phyloP scores from a whole-genome alignment of 2,888 invertebrate genomes.

The Campoplex nolae region DNA sequence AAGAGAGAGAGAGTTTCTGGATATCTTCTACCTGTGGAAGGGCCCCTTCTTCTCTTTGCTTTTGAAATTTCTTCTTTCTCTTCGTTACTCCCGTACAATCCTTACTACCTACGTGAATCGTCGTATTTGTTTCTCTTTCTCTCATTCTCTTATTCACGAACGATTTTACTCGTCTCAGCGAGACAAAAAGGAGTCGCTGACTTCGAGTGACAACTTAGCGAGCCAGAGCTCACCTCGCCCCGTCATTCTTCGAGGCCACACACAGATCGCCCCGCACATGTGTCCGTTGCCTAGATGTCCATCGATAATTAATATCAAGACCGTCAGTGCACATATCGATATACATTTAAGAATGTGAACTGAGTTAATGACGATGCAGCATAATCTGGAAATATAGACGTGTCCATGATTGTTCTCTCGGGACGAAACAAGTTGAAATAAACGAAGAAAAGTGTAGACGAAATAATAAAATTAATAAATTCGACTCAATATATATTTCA shows the following conservation, averaged over 20 bases:
- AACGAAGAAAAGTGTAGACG: not conserved
- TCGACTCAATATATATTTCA: not conserved
- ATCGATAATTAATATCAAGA: conserved; percentile 67
- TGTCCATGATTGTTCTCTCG: conserved; percentile 7
- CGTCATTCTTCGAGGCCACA: conserved; percentile 75
- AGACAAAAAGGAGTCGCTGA: conserved; percentile 82
- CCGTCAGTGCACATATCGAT: conserved; percentile 29
- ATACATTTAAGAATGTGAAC: not conserved
- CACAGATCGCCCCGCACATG: conserved; percentile 65
- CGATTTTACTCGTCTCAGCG: conserved; percentile 63
- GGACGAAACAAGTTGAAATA: conserved; percentile 11
- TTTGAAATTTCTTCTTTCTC: conserved; percentile 65
- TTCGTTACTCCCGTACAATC: conserved; percentile 44
- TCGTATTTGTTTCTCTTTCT: conserved; percentile 52
- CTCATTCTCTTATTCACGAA: conserved; percentile 52
- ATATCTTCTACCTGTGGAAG: conserved; percentile 67
- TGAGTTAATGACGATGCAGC: not conserved
- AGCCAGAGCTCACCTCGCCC: conserved; percentile 81
- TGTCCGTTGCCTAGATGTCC: conserved; percentile 50
- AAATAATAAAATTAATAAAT: not conserved
- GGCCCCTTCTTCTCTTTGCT: conserved; percentile 50
- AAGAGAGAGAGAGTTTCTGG: conserved; percentile 56
- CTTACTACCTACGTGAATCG: conserved; percentile 31
- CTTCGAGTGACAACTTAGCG: conserved; percentile 83
- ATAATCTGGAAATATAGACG: conserved; percentile 8